Conservation (phyloP, 2,797 vertebrate genomes). For the Remorina albescens region DNA sequence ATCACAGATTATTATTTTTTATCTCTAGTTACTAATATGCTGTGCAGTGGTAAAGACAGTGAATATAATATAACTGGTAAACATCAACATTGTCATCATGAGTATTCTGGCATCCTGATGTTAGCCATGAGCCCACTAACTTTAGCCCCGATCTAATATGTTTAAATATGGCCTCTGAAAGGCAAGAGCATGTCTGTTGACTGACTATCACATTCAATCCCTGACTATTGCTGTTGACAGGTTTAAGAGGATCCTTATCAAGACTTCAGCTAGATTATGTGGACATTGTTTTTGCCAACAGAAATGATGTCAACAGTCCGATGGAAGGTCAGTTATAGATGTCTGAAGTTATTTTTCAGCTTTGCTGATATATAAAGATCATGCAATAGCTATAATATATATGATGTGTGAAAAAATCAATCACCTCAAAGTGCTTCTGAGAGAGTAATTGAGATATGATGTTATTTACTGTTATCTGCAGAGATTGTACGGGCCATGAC, state of each 20-base stretch:
- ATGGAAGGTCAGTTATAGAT: constrained; percentile 89
- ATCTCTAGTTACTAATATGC: too few relatives aligned
- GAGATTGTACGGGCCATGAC: constrained; percentile 99
- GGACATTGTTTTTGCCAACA: constrained; percentile 93
- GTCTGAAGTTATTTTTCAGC: not conserved
- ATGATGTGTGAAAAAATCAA: not conserved
- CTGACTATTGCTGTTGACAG: constrained; percentile 56
- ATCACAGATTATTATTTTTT: not conserved
- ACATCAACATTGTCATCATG: not conserved
- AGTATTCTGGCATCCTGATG: not conserved
- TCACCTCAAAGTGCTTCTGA: not conserved
- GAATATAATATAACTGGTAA: not conserved
- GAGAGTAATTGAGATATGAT: not conserved
- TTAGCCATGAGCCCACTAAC: not conserved
- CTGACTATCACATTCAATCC: not conserved
- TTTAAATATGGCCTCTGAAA: not conserved
- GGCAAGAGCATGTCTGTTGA: not conserved
- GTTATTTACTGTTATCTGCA: constrained; percentile 61
- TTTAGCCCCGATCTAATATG: not conserved
- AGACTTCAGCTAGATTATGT: constrained; percentile 93
- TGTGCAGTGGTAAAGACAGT: not conserved
- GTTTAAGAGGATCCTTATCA: constrained; percentile 87
- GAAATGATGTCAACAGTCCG: constrained; percentile 92
- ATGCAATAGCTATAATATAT: not conserved
- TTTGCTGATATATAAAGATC: not conserved